phyloP scores from a whole-genome alignment of 2,888 invertebrate species.

The Ommatoiulus sabulosus region DNA sequence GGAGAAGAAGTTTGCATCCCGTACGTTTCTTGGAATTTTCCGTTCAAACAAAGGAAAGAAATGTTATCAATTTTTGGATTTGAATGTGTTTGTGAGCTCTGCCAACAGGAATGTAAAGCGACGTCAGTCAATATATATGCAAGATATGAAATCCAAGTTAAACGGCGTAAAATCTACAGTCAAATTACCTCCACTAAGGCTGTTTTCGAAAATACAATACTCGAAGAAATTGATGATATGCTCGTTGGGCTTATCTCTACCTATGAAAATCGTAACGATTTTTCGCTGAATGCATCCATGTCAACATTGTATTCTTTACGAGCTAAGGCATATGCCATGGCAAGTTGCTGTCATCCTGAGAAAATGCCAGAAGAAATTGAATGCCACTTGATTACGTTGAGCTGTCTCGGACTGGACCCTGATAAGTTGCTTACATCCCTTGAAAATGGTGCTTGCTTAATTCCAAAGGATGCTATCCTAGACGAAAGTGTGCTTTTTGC shows the following conservation, averaged over 20 bases:
- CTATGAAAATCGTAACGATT: background rate
- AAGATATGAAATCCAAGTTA: background rate
- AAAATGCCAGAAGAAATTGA: background rate
- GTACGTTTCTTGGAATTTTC: background rate
- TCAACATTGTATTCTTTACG: background rate
- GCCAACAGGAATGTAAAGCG: background rate
- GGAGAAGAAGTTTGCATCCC: background rate
- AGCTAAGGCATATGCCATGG: background rate
- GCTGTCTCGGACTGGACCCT: background rate
- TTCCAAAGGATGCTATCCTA: background rate
- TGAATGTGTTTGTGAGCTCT: background rate
- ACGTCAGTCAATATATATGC: background rate
- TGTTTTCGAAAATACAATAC: no score
- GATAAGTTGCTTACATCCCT: background rate
- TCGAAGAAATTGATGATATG: no score
- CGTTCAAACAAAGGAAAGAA: background rate
- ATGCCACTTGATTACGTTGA: background rate
- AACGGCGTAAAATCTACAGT: background rate
- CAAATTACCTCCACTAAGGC: background rate
- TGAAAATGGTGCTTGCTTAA: background rate
- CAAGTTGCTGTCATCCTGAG: background rate
- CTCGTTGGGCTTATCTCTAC: no score
- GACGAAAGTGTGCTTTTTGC: background rate
- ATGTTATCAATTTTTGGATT: background rate
- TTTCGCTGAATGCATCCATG: background rate